phyloP scores from a whole-genome alignment of 2,888 invertebrate species.

The Archips xylosteana region DNA sequence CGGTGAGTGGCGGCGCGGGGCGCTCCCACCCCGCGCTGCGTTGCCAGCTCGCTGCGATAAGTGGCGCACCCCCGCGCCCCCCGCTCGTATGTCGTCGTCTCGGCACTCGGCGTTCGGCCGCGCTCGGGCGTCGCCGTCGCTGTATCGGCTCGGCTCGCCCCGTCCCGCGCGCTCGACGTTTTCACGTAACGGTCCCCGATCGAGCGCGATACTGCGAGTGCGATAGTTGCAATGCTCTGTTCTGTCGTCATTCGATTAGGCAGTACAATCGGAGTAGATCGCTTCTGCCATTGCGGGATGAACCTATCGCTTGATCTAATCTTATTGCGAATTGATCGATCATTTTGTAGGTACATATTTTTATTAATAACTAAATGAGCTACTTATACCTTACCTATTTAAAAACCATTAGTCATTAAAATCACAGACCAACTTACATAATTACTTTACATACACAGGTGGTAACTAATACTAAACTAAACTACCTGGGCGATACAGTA shows the following conservation, averaged over 20 bases:
- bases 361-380: not conserved
- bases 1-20: constrained; percentile 86
- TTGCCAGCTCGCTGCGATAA: constrained; percentile 85
- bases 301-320: constrained; percentile 37
- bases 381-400: not conserved
- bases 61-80: constrained; percentile 85
- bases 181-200: constrained; percentile 85
- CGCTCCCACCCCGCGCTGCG: constrained; percentile 83
- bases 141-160: constrained; percentile 72
- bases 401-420: not conserved
- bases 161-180: constrained; percentile 81
- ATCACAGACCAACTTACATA: constrained; percentile 7
- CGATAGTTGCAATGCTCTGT: constrained; percentile 68
- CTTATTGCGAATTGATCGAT: constrained; percentile 5
- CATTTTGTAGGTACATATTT: not conserved
- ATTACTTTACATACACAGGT: constrained; percentile 7
- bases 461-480: not conserved
- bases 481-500: constrained; percentile 15
- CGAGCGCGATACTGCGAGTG: constrained; percentile 83
- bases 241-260: constrained; percentile 66
- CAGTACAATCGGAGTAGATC: constrained; percentile 63
- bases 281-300: constrained; percentile 48
- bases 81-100: constrained; percentile 79
- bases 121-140: constrained; percentile 80
- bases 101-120: constrained; percentile 79